Evolutionary conservation across 2,113 vertebrate species (phyloP).

Genomic region (Beaufortia kweichowensis): DNA sequence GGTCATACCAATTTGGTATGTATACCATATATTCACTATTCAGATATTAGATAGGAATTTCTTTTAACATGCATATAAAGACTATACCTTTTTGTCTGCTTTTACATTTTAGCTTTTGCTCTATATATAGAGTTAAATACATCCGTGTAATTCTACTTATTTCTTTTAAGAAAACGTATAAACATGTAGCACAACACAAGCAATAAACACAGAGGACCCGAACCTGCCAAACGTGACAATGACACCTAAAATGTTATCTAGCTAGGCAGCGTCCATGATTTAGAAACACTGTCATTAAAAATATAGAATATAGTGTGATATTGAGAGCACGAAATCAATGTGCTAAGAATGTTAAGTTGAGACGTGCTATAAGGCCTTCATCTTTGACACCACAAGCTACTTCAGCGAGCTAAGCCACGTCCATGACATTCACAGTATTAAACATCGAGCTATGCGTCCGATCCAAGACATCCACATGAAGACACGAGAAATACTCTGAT

Average conservation of each 20-base stretch:
- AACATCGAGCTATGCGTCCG: neutral
- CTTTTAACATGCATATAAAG: no score
- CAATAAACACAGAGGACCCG: neutral
- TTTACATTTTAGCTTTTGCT: no score
- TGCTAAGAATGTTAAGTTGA: neutral
- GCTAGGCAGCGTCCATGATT: neutral
- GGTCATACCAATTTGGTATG: no score
- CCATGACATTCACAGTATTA: neutral
- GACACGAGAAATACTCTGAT: neutral
- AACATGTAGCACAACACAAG: neutral
- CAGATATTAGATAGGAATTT: neutral
- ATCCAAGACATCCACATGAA: neutral
- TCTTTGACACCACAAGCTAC: constrained; percentile 10
- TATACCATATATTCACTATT: neutral
- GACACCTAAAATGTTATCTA: neutral
- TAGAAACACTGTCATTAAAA: neutral
- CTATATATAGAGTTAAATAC: no score
- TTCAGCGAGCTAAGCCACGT: neutral
- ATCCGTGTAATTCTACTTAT: no score
- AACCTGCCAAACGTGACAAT: neutral
- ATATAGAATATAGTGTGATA: neutral
- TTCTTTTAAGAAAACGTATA: neutral
- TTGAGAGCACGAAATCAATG: neutral
- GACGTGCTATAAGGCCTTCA: neutral
- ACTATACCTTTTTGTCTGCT: no score